These are phyloP conservation scores for Porites divaricata DNA, from an alignment of 92 coral and sea anemone species.

Conservation along the genomic window DNA sequence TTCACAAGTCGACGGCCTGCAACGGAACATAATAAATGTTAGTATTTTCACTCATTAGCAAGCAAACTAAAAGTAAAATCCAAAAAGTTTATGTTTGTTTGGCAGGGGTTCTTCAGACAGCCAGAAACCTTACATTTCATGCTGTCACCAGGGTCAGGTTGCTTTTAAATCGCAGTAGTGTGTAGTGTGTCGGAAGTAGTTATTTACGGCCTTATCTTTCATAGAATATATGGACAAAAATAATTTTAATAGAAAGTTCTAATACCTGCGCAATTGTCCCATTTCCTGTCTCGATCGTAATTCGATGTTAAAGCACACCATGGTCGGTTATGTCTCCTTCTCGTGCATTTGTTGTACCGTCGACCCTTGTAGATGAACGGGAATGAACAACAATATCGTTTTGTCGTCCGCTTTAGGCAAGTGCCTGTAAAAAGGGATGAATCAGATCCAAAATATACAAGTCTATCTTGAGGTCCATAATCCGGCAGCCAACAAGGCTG, in stretches of 20 bases:
- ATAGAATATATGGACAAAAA: neutral
- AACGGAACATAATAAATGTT: neutral
- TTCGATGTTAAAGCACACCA: constrained; percentile 50
- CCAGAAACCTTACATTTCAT: too few relatives aligned
- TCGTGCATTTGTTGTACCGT: constrained; percentile 37
- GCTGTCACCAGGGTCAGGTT: too few relatives aligned
- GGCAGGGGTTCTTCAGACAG: too few relatives aligned
- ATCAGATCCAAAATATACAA: neutral
- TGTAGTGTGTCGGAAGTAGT: too few relatives aligned
- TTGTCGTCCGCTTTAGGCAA: constrained; percentile 36
- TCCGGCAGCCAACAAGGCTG: too few relatives aligned
- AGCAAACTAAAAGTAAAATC: too few relatives aligned
- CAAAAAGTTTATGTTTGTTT: too few relatives aligned
- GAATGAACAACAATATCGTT: constrained; percentile 40
- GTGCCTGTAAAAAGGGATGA: constrained; percentile 15
- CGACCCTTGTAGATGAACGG: constrained; percentile 44
- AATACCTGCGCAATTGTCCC: constrained; percentile 49
- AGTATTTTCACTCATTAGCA: neutral
- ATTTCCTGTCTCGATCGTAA: constrained; percentile 44
- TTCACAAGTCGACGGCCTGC: constrained; percentile 39
- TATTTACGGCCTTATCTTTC: too few relatives aligned
- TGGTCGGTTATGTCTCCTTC: constrained; percentile 1
- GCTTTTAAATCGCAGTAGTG: too few relatives aligned
- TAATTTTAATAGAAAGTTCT: neutral
- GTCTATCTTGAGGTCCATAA: neutral